Evolutionary conservation across 2,113 vertebrate species (phyloP), one percentile per base, ranked within the genome.

Genomic region (Hippolais icterina): DNA sequence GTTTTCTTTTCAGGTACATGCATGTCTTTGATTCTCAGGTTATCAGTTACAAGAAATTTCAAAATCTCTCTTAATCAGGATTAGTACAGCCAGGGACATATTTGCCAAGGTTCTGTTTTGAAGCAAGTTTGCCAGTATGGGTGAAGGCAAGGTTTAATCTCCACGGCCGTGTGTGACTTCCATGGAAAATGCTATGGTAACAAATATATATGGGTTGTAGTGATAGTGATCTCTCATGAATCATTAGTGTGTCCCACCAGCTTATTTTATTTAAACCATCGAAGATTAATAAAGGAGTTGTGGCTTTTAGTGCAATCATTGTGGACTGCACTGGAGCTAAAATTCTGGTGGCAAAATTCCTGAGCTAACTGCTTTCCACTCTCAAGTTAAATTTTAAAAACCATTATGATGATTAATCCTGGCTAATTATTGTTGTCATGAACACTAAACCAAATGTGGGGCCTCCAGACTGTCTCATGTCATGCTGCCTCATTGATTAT

Each of bases 311-410:
- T 91, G 46, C 3, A 11, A 33, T 90, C 29, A n/a, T 39, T 42
- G 61, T 72, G 53, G 74, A 65, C 66, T 54, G 33, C 42, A 25
- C 23, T 76, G 77, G 50, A 91, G 84, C 78, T 71, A 86, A 71
- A 89, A 79, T 82, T 91, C 82, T 85, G 33, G 70, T 93, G 78
- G 84, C 70, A 89, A 87, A 94, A 94, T 94, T 94, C 87, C 87
- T 88, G 42, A 93, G 22, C 82, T 89, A 88, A 83, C 89, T 93
- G 59, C 70, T 76, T 96, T 95, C 57, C 37, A 84, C 57, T 91
- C 90, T 84, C 31, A 93, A 95, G 91, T 96, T 94, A 97, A 95
- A 90, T 96, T 96, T 94, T 96, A 66, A 85, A 96, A 96, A 85
- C 7, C 50, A 94, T 94, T 95, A 90, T 41, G 89, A 90, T 96